phyloP scores from a whole-genome alignment of 2,113 vertebrate genomes.

The Illadopsis cleaveri region DNA sequence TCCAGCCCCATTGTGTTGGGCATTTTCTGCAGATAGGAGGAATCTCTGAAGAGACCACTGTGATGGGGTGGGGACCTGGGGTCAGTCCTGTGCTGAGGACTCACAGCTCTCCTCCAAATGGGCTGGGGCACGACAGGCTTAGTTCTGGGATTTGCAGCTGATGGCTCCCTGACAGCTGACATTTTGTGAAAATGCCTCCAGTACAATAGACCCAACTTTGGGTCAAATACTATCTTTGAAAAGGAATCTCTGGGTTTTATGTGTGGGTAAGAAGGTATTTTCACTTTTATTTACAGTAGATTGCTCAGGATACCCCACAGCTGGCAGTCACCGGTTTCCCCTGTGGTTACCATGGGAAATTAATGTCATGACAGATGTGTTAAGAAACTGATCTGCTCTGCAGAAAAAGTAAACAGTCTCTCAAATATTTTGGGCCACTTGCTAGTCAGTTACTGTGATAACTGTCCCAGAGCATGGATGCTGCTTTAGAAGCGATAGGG shows the following conservation, averaged over 20 bases:
- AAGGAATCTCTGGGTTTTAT: neutral
- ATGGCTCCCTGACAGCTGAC: neutral
- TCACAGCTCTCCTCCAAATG: neutral
- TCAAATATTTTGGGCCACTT: neutral
- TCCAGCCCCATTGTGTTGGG: neutral
- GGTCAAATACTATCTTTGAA: neutral
- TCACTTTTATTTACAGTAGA: neutral
- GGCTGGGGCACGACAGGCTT: accelerated
- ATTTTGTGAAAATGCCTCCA: neutral
- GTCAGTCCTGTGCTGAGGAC: neutral
- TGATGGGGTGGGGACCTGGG: neutral
- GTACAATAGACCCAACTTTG: neutral
- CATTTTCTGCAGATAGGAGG: neutral
- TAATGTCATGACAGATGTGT: accelerated
- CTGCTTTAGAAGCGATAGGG: neutral
- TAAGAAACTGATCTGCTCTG: neutral
- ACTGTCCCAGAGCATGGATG: neutral
- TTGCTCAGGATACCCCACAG: neutral
- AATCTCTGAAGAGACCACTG: neutral
- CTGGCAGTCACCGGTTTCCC: neutral
- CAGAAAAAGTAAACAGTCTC: neutral
- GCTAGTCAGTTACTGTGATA: neutral
- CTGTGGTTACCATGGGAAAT: neutral
- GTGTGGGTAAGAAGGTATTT: neutral
- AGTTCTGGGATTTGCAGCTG: neutral